Evolutionary conservation across 2,113 vertebrate genomes (phyloP), one percentile per base, ranked within the genome.

Genomic region (Lophius piscatorius): DNA sequence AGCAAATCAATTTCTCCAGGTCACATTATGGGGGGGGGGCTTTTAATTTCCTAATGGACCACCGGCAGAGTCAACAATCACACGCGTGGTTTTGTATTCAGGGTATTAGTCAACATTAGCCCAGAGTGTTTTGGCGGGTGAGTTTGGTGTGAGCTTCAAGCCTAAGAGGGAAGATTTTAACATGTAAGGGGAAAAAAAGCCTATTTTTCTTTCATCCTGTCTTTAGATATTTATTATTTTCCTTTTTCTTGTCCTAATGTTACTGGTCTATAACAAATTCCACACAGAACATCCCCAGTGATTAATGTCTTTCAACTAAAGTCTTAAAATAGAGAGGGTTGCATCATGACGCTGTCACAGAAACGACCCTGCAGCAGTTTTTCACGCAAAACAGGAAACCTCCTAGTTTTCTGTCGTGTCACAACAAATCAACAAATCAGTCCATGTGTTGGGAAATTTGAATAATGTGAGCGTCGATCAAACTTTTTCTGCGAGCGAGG

Each of bases 11-110:
- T 76, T 52, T 63, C 21, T 58, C 51, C 1, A 0, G 67, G 73
- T 84, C 73, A 81, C 45, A 63, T 56, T 78, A n/a, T n/a, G n/a
- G 68, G 81, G 70, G 70, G 64, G 62, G 66, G 69, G 65, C 60
- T 79, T 89, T 83, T 88, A 81, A 85, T 90, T 86, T 83, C 50
- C 76, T 87, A 91, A 91, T 89, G 88, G 86, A 71, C 22, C 48
- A 45, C 20, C 36, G 41, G 81, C 68, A 38, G 31, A 42, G 36
- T 16, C n/a, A n/a, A n/a, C n/a, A n/a, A n/a, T n/a, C n/a, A n/a
- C n/a, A n/a, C n/a, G n/a, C n/a, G n/a, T n/a, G n/a, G n/a, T n/a
- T n/a, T n/a, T n/a, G n/a, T n/a, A n/a, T n/a, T n/a, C n/a, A n/a
- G n/a, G n/a, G n/a, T n/a, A n/a, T n/a, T n/a, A n/a, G n/a, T n/a